Evolutionary conservation across 2,888 invertebrate genomes (phyloP).

Genomic region (Hemithea aestivaria): DNA sequence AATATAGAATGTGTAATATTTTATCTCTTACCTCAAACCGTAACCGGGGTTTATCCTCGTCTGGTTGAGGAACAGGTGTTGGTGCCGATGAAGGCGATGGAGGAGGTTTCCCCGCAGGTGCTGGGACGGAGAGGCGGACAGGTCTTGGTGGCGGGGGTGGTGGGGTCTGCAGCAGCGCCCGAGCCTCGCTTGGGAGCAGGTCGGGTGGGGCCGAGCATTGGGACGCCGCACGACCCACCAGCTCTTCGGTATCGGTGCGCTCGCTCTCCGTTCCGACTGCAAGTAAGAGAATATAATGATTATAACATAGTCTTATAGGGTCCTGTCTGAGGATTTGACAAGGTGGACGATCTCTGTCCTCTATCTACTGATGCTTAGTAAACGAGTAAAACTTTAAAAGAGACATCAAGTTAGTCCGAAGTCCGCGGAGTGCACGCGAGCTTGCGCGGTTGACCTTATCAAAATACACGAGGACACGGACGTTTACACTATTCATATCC

Average conservation of each 20-base stretch:
- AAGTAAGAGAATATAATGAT: slow-evolving; percentile 25
- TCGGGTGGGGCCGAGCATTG: slow-evolving; percentile 83
- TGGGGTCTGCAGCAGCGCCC: slow-evolving; percentile 66
- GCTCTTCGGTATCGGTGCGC: slow-evolving; percentile 84
- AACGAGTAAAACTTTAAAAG: too few species aligned
- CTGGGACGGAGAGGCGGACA: slow-evolving; percentile 26
- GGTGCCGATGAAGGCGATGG: slow-evolving; percentile 34
- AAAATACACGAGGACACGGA: too few species aligned
- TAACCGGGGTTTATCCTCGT: slow-evolving; percentile 60
- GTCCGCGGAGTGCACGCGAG: too few species aligned
- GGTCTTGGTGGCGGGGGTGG: slow-evolving; percentile 36
- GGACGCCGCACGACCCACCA: slow-evolving; percentile 82
- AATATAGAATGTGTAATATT: too few species aligned
- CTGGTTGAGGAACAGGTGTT: slow-evolving; percentile 31
- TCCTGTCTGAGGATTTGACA: neutral
- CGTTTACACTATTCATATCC: too few species aligned
- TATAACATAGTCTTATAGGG: too few species aligned
- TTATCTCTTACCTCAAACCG: slow-evolving; percentile 60
- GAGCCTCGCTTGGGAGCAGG: slow-evolving; percentile 77
- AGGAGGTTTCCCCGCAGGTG: slow-evolving; percentile 37
- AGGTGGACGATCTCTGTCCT: too few species aligned
- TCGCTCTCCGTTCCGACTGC: slow-evolving; percentile 82
- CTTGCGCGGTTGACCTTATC: too few species aligned
- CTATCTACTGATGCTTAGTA: too few species aligned
- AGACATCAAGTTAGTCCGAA: too few species aligned